Conservation (phyloP, 2,888 invertebrate species). For the Eupeodes latifasciatus region DNA sequence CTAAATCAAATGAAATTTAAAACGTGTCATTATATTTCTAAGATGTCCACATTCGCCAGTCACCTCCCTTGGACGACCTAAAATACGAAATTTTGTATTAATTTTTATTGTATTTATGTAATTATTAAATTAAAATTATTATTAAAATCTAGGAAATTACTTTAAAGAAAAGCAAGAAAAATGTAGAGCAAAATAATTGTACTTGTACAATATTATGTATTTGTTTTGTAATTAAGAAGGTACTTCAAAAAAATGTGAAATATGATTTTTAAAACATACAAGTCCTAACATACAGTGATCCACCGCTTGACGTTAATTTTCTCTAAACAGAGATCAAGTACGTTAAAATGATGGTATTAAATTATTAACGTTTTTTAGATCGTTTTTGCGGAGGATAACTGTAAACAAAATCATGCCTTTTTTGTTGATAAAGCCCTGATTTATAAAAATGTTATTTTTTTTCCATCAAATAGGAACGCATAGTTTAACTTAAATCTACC, state of each 20-base stretch:
- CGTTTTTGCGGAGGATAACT: conserved; percentile 60
- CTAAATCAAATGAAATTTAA: background rate
- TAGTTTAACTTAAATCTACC: conserved; percentile 29
- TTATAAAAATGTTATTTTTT: background rate
- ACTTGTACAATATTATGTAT: background rate
- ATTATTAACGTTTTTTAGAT: background rate
- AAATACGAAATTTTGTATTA: conserved; percentile 45
- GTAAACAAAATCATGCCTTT: conserved; percentile 24
- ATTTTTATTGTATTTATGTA: background rate
- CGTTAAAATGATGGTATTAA: conserved; percentile 8
- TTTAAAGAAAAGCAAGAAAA: background rate
- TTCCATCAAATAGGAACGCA: background rate
- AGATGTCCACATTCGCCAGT: conserved; percentile 45
- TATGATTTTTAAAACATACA: conserved; percentile 2
- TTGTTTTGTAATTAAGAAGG: background rate
- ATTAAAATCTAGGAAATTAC: too few species aligned
- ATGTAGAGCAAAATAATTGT: conserved; percentile 1
- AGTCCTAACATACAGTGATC: conserved; percentile 54
- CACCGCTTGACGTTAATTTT: conserved; percentile 39
- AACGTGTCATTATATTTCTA: background rate
- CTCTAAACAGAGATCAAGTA: background rate
- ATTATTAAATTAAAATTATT: background rate
- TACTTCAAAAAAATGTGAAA: background rate
- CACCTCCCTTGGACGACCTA: conserved; percentile 43
- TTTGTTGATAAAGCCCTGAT: conserved; percentile 1